Conservation (phyloP, 2,888 invertebrate species). For the Agapostemon virescens region DNA sequence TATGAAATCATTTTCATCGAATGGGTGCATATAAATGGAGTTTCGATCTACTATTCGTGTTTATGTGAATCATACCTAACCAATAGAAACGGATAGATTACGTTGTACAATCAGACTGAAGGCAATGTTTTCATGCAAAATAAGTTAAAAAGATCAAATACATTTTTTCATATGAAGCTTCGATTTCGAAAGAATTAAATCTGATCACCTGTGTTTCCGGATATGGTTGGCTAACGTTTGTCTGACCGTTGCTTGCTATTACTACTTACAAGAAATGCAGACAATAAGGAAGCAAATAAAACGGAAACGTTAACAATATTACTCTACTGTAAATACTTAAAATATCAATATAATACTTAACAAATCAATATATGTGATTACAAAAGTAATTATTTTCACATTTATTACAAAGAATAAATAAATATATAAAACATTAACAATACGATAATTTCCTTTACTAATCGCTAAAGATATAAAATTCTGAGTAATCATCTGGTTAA, state of each 20-base stretch:
- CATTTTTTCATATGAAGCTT: conserved; percentile 28
- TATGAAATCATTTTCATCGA: background rate
- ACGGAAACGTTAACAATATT: background rate
- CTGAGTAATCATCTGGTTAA: background rate
- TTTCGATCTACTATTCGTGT: background rate
- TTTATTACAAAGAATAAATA: background rate
- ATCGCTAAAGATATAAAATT: background rate
- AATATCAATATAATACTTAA: background rate
- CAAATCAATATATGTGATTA: background rate
- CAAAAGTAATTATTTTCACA: background rate
- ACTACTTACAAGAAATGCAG: background rate
- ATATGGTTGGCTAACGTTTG: conserved; percentile 3
- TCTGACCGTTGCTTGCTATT: conserved; percentile 4
- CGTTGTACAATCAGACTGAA: conserved; percentile 1
- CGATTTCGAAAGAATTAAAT: background rate
- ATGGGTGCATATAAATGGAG: background rate
- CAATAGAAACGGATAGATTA: conserved; percentile 2
- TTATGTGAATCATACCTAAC: conserved; percentile 9
- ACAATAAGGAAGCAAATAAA: background rate
- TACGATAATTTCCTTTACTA: background rate
- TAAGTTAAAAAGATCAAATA: conserved; percentile 3
- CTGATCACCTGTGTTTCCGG: background rate
- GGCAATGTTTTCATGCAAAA: conserved; percentile 7
- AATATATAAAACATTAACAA: background rate
- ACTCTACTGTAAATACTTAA: background rate